phyloP scores from a whole-genome alignment of 1,140 invertebrate species.

The Drosophila tsacasi region DNA sequence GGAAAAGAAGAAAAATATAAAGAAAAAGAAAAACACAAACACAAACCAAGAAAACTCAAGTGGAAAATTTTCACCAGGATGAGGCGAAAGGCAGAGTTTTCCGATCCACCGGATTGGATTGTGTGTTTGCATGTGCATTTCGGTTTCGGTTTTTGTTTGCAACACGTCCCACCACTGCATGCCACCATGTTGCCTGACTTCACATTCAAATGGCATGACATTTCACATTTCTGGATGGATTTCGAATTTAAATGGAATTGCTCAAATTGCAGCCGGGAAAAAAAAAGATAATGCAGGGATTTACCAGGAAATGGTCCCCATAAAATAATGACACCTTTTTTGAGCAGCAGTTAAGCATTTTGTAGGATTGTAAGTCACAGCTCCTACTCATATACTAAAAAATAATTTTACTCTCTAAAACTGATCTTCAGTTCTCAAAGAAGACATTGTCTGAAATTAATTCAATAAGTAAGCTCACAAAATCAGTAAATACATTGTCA shows the following conservation, averaged over 20 bases:
- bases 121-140: constrained; percentile 41
- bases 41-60: constrained; percentile 67
- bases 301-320: constrained; percentile 31
- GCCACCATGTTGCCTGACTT: constrained; percentile 58
- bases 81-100: constrained; percentile 32
- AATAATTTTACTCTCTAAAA: not conserved
- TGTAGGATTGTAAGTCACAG: not conserved
- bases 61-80: constrained; percentile 73
- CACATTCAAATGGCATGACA: constrained; percentile 66
- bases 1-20: constrained; percentile 5
- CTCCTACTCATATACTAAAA: not conserved
- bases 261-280: constrained; percentile 54
- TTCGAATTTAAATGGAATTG: constrained; percentile 44
- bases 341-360: not conserved
- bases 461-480: not conserved
- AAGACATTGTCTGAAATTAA: not conserved
- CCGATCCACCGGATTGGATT: constrained; percentile 26
- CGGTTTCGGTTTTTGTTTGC: constrained; percentile 64
- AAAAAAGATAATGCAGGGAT: constrained; percentile 21
- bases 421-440: not conserved
- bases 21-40: constrained; percentile 18
- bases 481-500: not conserved
- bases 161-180: constrained; percentile 61
- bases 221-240: constrained; percentile 57
- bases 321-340: constrained; percentile 5